These are phyloP conservation scores for Sinocyclocheilus rhinocerous DNA, from an alignment of 2,113 vertebrate genomes.

Conservation along the genomic window DNA sequence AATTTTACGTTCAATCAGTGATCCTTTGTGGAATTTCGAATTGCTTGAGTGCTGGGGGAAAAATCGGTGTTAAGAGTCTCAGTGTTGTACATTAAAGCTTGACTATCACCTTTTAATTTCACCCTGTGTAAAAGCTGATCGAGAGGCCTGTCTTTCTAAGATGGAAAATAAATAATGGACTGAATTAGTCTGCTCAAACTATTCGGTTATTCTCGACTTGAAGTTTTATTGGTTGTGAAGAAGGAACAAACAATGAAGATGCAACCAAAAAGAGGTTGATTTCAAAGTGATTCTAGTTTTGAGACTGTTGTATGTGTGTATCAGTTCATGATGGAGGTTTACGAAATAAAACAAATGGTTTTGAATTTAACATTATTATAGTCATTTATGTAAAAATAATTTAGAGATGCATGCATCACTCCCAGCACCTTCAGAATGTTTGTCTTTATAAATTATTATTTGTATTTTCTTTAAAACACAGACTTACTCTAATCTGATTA, in stretches of 20 bases:
- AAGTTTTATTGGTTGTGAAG: slow-evolving; percentile 77
- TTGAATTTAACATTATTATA: slow-evolving; percentile 32
- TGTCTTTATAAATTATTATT: neutral
- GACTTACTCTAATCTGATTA: neutral
- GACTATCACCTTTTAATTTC: slow-evolving; percentile 87
- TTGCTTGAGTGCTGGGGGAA: slow-evolving; percentile 36
- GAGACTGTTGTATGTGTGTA: slow-evolving; percentile 74
- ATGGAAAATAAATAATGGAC: slow-evolving; percentile 73
- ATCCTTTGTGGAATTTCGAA: slow-evolving; percentile 28
- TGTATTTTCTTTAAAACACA: neutral
- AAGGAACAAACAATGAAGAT: slow-evolving; percentile 50
- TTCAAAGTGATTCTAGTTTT: slow-evolving; percentile 74
- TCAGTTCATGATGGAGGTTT: slow-evolving; percentile 73
- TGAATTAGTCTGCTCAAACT: slow-evolving; percentile 68
- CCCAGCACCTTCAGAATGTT: neutral
- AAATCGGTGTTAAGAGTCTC: slow-evolving; percentile 53
- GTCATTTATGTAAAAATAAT: slow-evolving; percentile 35
- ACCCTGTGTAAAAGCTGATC: slow-evolving; percentile 56
- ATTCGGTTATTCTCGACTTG: slow-evolving; percentile 77
- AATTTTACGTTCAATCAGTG: slow-evolving; percentile 60
- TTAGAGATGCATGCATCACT: neutral
- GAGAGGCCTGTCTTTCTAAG: slow-evolving; percentile 60
- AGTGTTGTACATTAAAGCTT: slow-evolving; percentile 80
- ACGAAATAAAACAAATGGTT: slow-evolving; percentile 74
- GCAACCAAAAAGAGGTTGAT: slow-evolving; percentile 65